A percentile compares a stretch with the other conserved stretches of the same genome.
Conservation (phyloP, 2,113 vertebrate genomes). For the Odocoileus virginianus region DNA sequence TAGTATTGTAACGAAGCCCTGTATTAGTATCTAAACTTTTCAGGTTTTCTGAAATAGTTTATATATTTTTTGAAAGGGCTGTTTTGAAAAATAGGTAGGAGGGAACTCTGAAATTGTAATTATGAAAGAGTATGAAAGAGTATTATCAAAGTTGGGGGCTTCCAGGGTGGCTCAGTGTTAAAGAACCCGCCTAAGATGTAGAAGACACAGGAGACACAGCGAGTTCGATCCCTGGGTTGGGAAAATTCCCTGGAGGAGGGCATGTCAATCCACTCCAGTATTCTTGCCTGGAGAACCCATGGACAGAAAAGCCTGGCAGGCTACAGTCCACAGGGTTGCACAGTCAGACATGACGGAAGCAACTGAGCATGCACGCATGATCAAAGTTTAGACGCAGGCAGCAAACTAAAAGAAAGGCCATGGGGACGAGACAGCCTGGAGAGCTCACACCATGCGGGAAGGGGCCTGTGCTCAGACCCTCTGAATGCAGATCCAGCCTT, state of each 20-base stretch:
- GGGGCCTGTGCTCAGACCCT: rapidly evolving
- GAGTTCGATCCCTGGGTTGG: background rate
- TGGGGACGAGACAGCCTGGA: background rate
- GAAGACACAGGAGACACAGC: background rate
- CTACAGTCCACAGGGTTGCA: background rate
- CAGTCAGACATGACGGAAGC: background rate
- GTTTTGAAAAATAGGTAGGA: background rate
- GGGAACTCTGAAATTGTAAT: background rate
- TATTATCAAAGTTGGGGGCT: background rate
- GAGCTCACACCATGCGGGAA: background rate
- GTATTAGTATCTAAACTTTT: background rate
- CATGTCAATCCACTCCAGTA: background rate
- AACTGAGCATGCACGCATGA: background rate
- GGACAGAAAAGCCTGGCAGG: background rate
- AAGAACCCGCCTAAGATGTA: background rate
- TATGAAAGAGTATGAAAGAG: background rate
- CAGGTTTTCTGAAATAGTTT: background rate
- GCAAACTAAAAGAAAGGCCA: background rate
- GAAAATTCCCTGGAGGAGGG: background rate
- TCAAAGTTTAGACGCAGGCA: background rate
- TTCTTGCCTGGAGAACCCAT: background rate
- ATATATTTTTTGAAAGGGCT: background rate
- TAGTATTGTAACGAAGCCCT: background rate
- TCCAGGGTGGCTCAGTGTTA: background rate
- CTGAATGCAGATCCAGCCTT: background rate